A percentile compares a stretch with the other conserved stretches of the same genome.
These are phyloP conservation scores for Deladenus siricidicola DNA, from an alignment of 2,888 invertebrate species.

Conservation along the genomic window DNA sequence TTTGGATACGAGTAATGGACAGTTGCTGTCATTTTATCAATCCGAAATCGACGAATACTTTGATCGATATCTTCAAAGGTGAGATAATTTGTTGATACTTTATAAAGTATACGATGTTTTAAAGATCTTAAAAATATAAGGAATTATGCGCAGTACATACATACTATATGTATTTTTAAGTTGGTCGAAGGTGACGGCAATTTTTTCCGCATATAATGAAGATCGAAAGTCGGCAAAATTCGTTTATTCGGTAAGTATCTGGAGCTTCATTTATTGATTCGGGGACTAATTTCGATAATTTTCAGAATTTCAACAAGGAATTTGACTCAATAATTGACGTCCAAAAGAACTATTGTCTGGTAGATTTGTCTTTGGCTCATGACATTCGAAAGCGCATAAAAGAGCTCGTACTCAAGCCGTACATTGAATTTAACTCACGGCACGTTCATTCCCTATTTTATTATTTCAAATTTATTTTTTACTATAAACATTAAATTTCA, in stretches of 20 bases:
- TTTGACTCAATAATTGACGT: slow-evolving; percentile 34
- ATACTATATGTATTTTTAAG: no score
- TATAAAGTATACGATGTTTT: no score
- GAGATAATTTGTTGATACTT: no score
- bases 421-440: slow-evolving; percentile 14
- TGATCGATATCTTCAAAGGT: slow-evolving; percentile 15
- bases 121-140: no score
- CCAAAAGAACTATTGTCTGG: slow-evolving; percentile 44
- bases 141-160: no score
- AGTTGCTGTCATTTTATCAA: slow-evolving; percentile 36
- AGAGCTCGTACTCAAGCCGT: slow-evolving; percentile 29
- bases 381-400: slow-evolving; percentile 39
- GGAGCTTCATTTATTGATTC: background rate
- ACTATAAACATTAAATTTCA: slow-evolving; percentile 4
- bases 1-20: slow-evolving; percentile 10
- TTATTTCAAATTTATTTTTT: background rate
- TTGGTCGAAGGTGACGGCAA: slow-evolving; percentile 31
- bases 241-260: slow-evolving; percentile 6
- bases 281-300: background rate
- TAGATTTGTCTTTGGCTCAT: slow-evolving; percentile 34
- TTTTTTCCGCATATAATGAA: slow-evolving; percentile 23
- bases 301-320: slow-evolving; percentile 5
- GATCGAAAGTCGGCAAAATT: slow-evolving; percentile 13
- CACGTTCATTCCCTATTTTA: no score
- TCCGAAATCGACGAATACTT: slow-evolving; percentile 44